Evolutionary conservation across 2,113 vertebrate genomes (phyloP), one percentile per base, ranked within the genome.

Genomic region (Heterocephalus glaber): DNA sequence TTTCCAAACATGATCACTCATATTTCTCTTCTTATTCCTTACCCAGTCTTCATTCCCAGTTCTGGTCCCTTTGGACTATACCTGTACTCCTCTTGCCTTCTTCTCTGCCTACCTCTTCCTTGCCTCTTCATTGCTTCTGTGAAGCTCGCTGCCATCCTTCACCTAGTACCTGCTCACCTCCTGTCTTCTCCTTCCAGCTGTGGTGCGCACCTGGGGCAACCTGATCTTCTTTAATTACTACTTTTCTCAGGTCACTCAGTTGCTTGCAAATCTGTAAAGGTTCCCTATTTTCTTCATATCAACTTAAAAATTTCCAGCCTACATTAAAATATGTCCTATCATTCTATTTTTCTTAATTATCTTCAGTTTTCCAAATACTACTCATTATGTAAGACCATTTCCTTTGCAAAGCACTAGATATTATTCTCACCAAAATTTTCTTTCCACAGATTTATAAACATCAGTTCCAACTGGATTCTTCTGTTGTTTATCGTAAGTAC

Each of bases 311-410:
- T 11, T 11, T 85, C 82, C 35, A 77, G 56, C 12, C 33, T 86
- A 65, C 20, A 79, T 91, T 82, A 87, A 80, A 96, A 76, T 61
- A 58, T 38, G 68, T 19, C 79, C 19, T 92, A n/a, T 63, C 56
- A 49, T 49, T 95, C 30, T 6, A 35, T 16, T 88, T 94, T 76
- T 61, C 84, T 74, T 79, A 83, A 89, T 61, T 65, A 35, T 2
- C 16, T 85, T 44, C 35, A 63, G 22, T 52, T 83, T 97, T 82
- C 26, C 41, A 89, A 86, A 52, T 38, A 52, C 13, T 66, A 41
- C 8, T 30, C 24, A 58, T 74, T 74, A 16, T 44, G 30, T 19
- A 79, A 86, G 30, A 28, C 14, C 44, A 22, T 20, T 28, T 80
- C 80, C 28, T 20, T 47, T 79, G 87, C 30, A 68, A 84, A 96